A percentile compares a stretch with the other conserved stretches of the same genome.
Conservation (phyloP, 2,888 invertebrate species). For the Noctua pronuba region DNA sequence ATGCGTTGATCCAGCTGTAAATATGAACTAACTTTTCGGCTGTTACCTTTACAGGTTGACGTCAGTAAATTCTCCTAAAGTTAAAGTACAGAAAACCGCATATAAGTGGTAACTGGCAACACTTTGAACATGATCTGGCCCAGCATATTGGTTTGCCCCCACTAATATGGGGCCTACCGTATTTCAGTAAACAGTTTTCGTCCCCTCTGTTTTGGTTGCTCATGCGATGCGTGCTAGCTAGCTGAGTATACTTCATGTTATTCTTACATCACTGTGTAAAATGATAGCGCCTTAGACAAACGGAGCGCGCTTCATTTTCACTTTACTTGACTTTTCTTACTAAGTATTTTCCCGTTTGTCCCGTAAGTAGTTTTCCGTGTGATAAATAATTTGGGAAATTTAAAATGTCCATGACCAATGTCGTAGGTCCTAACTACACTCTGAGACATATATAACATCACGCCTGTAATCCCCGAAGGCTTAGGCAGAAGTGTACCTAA, state of each 20-base stretch:
- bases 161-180: background rate
- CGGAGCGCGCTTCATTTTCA: background rate
- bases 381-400: background rate
- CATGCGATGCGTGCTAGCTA: background rate
- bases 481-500: too few species aligned
- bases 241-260: conserved; percentile 24
- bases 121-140: background rate
- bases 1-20: too few species aligned
- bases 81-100: background rate
- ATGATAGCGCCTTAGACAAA: conserved; percentile 20
- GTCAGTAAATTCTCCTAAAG: too few species aligned
- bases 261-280: conserved; percentile 34
- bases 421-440: too few species aligned
- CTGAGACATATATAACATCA: too few species aligned
- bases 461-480: too few species aligned
- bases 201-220: background rate
- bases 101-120: background rate
- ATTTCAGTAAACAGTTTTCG: background rate
- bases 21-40: too few species aligned
- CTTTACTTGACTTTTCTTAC: background rate
- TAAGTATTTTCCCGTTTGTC: background rate
- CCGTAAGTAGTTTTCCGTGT: too few species aligned
- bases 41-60: background rate
- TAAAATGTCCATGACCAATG: background rate
- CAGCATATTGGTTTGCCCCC: background rate